Base-by-base conservation (phyloP, 2,113 vertebrate genomes). In the Furnarius figulus region DNA sequence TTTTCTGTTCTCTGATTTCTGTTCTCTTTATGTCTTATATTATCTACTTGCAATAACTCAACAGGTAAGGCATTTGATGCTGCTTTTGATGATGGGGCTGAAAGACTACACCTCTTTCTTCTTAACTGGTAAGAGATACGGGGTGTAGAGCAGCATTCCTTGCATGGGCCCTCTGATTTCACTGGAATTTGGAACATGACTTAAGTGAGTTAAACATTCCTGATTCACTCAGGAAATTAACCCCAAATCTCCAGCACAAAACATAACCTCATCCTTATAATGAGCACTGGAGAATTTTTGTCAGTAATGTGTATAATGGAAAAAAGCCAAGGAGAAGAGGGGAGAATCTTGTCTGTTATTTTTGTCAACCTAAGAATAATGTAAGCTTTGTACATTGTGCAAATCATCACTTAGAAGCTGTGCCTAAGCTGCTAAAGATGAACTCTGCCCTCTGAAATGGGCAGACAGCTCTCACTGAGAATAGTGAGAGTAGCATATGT, bases 221-320 rank as follows among this genome's bases (percentile, higher is more conserved):
- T 61, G 39, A 80, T 94, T 90, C 76, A 68, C 52, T 93, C 12
- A 58, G 65, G 70, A 96, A 95, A 81, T 90, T 65, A 96, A 53
- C 46, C 55, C 37, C 61, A 58, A 74, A 90, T 68, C 47, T 77
- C 33, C 40, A 53, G 62, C 37, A 63, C 31, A 88, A 96, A 88
- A 92, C 86, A 84, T 94, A 92, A 97, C 76, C 85, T 97, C 93
- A 97, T 89, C 61, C 47, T 84, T 84, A 75, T 78, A 93, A 96
- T 72, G 16, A 94, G 28, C 73, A 63, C 47, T 3, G 52, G 40
- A 80, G 73, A 78, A 93, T 94, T 86, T 93, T 73, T 96, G 93
- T 93, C 92, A 75, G 44, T 94, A 96, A 96, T 96, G 90, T 79
- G 49, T 92, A 49, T 56, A 77, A 84, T 86, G 95, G 95, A 92